phyloP scores from a whole-genome alignment of 2,888 invertebrate genomes.

The Mechanitis messenoides region DNA sequence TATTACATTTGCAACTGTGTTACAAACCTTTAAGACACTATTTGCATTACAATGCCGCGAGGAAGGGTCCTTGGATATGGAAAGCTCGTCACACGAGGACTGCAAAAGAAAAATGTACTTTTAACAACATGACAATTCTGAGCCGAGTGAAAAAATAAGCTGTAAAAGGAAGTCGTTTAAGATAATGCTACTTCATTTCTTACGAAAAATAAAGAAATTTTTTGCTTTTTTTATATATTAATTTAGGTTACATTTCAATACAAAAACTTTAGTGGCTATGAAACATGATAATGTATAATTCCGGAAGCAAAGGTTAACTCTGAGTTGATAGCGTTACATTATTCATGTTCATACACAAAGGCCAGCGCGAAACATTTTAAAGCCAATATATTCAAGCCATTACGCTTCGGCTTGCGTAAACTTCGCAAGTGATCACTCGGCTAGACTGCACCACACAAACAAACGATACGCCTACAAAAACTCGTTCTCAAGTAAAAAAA shows the following conservation, averaged over 20 bases:
- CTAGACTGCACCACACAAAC: conserved; percentile 62
- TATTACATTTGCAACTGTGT: conserved; percentile 72
- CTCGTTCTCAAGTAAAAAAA: conserved; percentile 60
- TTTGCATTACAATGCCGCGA: conserved; percentile 53
- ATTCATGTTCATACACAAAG: conserved; percentile 41
- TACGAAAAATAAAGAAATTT: conserved; percentile 37
- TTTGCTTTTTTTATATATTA: background rate
- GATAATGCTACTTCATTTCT: conserved; percentile 65
- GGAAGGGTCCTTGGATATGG: conserved; percentile 66
- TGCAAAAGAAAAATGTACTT: conserved; percentile 76
- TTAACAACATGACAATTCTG: conserved; percentile 71
- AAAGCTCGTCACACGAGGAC: conserved; percentile 69
- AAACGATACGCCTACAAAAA: conserved; percentile 60
- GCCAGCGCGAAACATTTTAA: conserved; percentile 43
- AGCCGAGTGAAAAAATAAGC: conserved; percentile 72
- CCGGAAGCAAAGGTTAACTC: conserved; percentile 7
- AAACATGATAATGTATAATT: background rate
- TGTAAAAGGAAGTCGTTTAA: conserved; percentile 74
- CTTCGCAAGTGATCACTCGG: conserved; percentile 60
- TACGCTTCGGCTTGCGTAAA: conserved; percentile 57
- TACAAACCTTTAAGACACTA: conserved; percentile 62
- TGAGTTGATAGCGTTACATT: conserved; percentile 3
- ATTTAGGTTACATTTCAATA: too few species aligned
- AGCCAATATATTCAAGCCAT: conserved; percentile 59
- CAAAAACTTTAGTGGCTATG: background rate